phyloP scores from a whole-genome alignment of 2,888 invertebrate species.

The Drosophila diplacantha region DNA sequence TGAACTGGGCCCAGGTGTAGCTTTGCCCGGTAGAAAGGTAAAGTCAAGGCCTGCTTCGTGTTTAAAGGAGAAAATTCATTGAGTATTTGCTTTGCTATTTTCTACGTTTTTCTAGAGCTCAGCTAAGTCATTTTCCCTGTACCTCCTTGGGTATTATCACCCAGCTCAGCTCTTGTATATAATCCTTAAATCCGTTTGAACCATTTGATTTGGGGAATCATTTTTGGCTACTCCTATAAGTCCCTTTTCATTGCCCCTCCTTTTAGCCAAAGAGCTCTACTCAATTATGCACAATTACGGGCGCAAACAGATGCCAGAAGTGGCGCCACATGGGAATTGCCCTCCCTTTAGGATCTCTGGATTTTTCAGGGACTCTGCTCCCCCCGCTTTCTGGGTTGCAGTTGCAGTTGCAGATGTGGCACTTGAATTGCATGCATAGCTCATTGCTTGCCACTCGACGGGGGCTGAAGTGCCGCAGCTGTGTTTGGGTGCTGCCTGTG shows the following conservation, averaged over 20 bases:
- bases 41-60: neutral
- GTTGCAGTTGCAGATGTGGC: conserved; percentile 45
- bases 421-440: conserved; percentile 71
- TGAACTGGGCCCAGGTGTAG: neutral
- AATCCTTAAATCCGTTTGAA: neutral
- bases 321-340: conserved; percentile 35
- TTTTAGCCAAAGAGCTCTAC: conserved; percentile 38
- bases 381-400: conserved; percentile 7
- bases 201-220: conserved; percentile 5
- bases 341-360: neutral
- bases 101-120: too few relatives aligned
- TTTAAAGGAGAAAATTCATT: neutral
- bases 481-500: conserved; percentile 28
- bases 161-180: neutral
- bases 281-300: conserved; percentile 70
- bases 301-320: conserved; percentile 57
- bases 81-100: too few relatives aligned
- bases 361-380: conserved; percentile 2
- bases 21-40: neutral
- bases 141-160: neutral
- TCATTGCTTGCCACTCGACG: conserved; percentile 70
- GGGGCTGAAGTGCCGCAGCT: conserved; percentile 49
- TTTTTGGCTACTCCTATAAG: neutral
- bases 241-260: neutral
- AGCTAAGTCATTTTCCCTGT: too few relatives aligned